A percentile compares a stretch with the other conserved stretches of the same genome.
Conservation (phyloP, 2,113 vertebrate genomes). For the Salvelinus sp. region DNA sequence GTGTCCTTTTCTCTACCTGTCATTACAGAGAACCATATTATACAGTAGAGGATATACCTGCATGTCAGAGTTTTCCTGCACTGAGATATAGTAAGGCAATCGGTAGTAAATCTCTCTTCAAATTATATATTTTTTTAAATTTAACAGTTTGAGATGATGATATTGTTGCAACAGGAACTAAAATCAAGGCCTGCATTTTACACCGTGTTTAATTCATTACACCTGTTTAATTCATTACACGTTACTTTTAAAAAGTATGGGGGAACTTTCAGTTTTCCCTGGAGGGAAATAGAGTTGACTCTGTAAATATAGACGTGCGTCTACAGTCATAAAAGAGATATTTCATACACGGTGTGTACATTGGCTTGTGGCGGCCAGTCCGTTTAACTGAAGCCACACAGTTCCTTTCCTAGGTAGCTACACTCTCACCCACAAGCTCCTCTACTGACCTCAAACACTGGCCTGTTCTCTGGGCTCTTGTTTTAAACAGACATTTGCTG, state of each 20-base stretch:
- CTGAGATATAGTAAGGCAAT: no score
- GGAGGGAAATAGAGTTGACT: conserved; percentile 1
- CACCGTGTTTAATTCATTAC: neutral
- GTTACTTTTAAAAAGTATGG: no score
- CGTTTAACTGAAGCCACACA: neutral
- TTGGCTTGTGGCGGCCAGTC: conserved; percentile 50
- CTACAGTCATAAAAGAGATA: conserved; percentile 53
- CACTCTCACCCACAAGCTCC: conserved; percentile 24
- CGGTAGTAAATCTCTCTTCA: no score
- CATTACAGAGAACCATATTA: no score
- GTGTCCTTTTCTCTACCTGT: no score
- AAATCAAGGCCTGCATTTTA: neutral
- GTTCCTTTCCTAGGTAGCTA: neutral
- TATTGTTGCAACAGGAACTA: neutral
- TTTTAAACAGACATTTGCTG: conserved; percentile 5
- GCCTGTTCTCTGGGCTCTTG: conserved; percentile 47
- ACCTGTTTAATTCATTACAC: neutral
- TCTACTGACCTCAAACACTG: conserved; percentile 29
- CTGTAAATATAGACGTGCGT: conserved; percentile 41
- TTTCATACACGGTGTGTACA: conserved; percentile 59
- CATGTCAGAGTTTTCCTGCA: no score
- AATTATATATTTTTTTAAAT: no score
- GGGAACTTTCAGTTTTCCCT: no score
- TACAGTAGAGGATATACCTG: no score
- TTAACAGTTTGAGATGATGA: no score